These are phyloP conservation scores for Belonocnema kinseyi DNA, from an alignment of 1,140 invertebrate species.

Conservation along the genomic window DNA sequence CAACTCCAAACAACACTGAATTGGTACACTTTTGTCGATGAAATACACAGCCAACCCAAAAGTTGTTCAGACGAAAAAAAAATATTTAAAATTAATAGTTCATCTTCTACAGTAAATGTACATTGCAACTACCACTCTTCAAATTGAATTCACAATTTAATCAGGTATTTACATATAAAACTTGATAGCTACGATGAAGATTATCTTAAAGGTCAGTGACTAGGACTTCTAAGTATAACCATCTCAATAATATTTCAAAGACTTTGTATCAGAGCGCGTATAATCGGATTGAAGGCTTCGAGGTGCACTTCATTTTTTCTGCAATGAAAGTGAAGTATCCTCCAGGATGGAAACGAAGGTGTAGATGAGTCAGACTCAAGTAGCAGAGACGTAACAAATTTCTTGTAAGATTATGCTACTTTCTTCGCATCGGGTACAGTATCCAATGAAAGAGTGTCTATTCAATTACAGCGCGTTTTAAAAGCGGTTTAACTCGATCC, in stretches of 20 bases:
- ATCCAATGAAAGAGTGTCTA: slow-evolving; percentile 23
- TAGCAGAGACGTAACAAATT: slow-evolving; percentile 21
- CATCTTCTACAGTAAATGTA: too few species aligned
- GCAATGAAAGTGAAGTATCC: background rate
- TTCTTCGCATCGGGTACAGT: slow-evolving; percentile 17
- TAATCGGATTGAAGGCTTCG: slow-evolving; percentile 20
- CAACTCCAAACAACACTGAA: too few species aligned
- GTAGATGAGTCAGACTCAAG: slow-evolving; percentile 1
- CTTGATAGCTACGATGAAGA: background rate
- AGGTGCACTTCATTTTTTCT: background rate
- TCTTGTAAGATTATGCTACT: slow-evolving; percentile 28
- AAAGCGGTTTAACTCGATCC: slow-evolving; percentile 27
- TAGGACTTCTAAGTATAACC: slow-evolving; percentile 15
- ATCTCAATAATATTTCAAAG: slow-evolving; percentile 28
- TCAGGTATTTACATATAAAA: background rate
- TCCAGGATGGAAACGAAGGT: background rate
- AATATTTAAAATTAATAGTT: too few species aligned
- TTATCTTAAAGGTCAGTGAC: slow-evolving; percentile 5
- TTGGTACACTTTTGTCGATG: too few species aligned
- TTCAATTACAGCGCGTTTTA: slow-evolving; percentile 27
- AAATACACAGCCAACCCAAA: too few species aligned
- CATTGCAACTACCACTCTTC: too few species aligned
- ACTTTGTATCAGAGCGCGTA: slow-evolving; percentile 12
- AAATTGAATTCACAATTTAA: too few species aligned
- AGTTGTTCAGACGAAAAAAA: too few species aligned